Conservation (phyloP, 2,888 invertebrate species). For the Boloria euphrosyne region DNA sequence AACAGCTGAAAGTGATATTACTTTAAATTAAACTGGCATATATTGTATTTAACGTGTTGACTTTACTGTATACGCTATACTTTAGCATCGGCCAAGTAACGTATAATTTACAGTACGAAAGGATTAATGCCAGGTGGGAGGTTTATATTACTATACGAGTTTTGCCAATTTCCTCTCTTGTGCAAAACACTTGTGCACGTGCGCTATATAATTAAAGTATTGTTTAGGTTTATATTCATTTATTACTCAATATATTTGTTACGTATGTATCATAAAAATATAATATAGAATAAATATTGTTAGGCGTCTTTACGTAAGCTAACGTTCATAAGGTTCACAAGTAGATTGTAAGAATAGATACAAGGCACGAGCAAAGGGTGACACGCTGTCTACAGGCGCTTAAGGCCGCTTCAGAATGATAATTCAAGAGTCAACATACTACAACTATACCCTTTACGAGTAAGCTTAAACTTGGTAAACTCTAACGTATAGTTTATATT, state of each 20-base stretch:
- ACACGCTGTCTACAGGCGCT: slow-evolving; percentile 30
- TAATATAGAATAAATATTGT: too few species aligned
- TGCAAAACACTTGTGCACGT: slow-evolving; percentile 46
- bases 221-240: slow-evolving; percentile 6
- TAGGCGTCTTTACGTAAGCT: too few species aligned
- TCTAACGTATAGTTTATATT: too few species aligned
- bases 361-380: slow-evolving; percentile 18
- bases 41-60: slow-evolving; percentile 8
- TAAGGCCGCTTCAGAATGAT: slow-evolving; percentile 10
- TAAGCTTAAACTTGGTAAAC: not conserved
- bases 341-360: slow-evolving; percentile 5
- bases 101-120: not conserved
- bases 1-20: slow-evolving; percentile 17
- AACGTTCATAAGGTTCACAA: too few species aligned
- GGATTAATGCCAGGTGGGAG: slow-evolving; percentile 20
- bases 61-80: not conserved
- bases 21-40: slow-evolving; percentile 7
- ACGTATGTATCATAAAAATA: too few species aligned
- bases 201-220: slow-evolving; percentile 14
- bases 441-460: not conserved
- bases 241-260: not conserved
- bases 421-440: not conserved
- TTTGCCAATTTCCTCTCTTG: slow-evolving; percentile 42
- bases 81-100: not conserved
- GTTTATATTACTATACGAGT: slow-evolving; percentile 38